Base-by-base conservation (phyloP, 2,888 invertebrate species). In the Coenonympha arcania region DNA sequence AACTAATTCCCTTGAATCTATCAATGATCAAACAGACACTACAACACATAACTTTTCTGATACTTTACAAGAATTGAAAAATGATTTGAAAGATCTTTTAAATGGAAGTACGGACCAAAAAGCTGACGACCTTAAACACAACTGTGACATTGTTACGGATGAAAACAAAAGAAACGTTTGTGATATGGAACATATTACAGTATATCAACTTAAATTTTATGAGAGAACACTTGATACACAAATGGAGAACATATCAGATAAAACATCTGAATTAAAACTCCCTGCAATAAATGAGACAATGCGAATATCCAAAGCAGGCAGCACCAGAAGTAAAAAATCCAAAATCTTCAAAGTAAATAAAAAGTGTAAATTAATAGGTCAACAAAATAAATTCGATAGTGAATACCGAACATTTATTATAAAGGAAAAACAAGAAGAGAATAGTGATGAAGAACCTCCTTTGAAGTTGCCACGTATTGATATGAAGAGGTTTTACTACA, bases 391-490 rank as follows among this genome's bases (percentile, higher is more conserved):
- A 44, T 59, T 61, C 19, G 65, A 68, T 50, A 67, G 65, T 51
- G 73, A 80, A 46, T 73, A 76, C 62, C 62, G 73, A 63, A 82
- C 83, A 1, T 83, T 79, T 61, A 81, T 82, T 47, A 68, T 79
- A 6, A 69, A 74, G 19, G 68, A 72, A 48, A 61, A 63, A 49
- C 59, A 56, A 42, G 71, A 69, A 41, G 76, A 76, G 26, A 69
- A 69, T 53, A 80, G 79, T 54, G 82, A 85, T 59, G 85, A 80
- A 55, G 76, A 75, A 5, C 85, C 85, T 6, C 83, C 79, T n/a
- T 58, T 86, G 30, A 86, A 85, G 63, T 63, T 86, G 47, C 86
- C 86, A 40, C 75, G 81, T 56, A 84, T 86, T 50, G 85, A 85
- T 59, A 68, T 63, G 31, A 82, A 73, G 68, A 82, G 85, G 84